Evolutionary conservation across 2,113 vertebrate species (phyloP).

Genomic region (Myrmecophaga tridactyla): DNA sequence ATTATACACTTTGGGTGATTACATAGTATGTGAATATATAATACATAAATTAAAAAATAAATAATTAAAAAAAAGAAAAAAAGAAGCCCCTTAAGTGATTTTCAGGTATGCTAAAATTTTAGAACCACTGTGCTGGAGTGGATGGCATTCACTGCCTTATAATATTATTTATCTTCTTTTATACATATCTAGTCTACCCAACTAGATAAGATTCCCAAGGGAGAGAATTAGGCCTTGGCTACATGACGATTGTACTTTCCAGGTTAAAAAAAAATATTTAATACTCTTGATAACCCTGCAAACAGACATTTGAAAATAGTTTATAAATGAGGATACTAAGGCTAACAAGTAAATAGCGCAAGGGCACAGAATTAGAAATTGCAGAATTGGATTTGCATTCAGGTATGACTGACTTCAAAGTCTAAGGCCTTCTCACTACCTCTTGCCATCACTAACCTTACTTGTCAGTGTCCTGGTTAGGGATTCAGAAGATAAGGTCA

Average conservation of each 20-base stretch:
- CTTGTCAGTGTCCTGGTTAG: neutral
- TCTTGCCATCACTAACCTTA: neutral
- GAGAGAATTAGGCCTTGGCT: neutral
- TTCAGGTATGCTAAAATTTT: neutral
- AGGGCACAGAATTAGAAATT: neutral
- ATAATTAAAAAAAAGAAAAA: too few species aligned
- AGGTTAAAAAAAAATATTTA: neutral
- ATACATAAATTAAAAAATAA: too few species aligned
- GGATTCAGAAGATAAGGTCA: neutral
- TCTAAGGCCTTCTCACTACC: neutral
- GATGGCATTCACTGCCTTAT: neutral
- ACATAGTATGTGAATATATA: too few species aligned
- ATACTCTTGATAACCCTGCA: neutral
- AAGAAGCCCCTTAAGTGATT: neutral
- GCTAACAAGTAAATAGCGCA: neutral
- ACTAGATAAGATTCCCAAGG: neutral
- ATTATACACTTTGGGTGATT: too few species aligned
- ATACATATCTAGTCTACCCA: neutral
- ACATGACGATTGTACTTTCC: neutral
- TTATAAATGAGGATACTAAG: neutral
- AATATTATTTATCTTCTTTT: neutral
- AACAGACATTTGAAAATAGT: neutral
- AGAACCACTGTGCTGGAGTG: neutral
- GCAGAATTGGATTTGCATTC: neutral
- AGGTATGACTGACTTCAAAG: neutral